Base-by-base conservation (phyloP, 2,113 vertebrate species). In the Chroicocephalus ridibundus region DNA sequence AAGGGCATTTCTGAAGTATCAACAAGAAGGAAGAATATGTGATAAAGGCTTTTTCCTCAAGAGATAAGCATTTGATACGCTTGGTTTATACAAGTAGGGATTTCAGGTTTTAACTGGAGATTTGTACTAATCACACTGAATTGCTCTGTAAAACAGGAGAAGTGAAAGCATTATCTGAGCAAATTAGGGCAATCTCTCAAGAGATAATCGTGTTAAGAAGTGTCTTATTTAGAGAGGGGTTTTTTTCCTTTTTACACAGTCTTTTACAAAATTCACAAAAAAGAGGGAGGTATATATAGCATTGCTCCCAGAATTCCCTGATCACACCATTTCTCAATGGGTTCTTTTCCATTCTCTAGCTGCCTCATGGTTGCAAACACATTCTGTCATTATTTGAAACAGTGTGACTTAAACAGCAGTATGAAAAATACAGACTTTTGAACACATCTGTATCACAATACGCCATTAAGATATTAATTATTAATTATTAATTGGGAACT, bases 41-140 rank as follows among this genome's bases (percentile, higher is more conserved):
- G 51, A 49, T 88, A 80, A 87, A 65, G 19, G 27, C 8, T 66
- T 86, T 89, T 83, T 80, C 22, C 82, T 96, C 38, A 52, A 47
- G 58, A 92, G 79, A 65, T 24, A 88, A 69, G 13, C 14, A 74
- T 72, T 93, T 83, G 24, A 72, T 85, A 80, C 2, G 1, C 49
- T 82, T 88, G 11, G 15, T 92, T 79, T 92, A 66, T 62, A 80
- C 21, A 90, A 90, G 54, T 5, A 83, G 38, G 24, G 82, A 94
- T 97, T 96, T 93, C 29, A 71, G 76, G 64, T 90, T 84, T 95
- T 93, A 93, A 66, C 46, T 34, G 20, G 70, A 93, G 84, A 95
- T 91, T 95, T 93, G 52, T 82, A 57, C 44, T 80, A 96, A 94
- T 94, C 55, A 84, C 54, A 57, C 10, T 46, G 49, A 91, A 91